Conservation (phyloP, 2,113 vertebrate species). For the Xenus cinereus region DNA sequence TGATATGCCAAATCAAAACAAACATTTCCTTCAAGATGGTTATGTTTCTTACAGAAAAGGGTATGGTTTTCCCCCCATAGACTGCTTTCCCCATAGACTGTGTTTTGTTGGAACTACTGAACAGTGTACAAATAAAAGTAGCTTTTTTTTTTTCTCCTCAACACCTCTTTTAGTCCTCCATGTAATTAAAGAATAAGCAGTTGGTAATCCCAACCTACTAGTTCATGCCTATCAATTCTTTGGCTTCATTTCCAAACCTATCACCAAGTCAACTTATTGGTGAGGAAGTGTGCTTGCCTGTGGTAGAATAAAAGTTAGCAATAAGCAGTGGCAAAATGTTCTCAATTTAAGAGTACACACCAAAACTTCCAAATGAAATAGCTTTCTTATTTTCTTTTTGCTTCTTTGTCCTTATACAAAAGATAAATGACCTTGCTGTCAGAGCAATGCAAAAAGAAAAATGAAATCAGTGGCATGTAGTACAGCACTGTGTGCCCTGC, state of each 20-base stretch:
- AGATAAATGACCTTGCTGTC: slow-evolving; percentile 32
- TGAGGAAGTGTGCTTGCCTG: neutral
- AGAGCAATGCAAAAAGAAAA: slow-evolving; percentile 28
- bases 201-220: neutral
- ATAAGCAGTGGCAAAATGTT: neutral
- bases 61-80: neutral
- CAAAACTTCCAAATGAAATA: neutral
- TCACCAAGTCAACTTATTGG: neutral
- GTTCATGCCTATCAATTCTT: neutral
- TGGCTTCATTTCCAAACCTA: neutral
- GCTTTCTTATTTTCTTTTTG: neutral
- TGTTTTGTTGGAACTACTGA: neutral
- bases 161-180: neutral
- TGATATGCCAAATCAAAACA: neutral
- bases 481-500: neutral
- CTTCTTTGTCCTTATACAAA: neutral
- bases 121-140: neutral
- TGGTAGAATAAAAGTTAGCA: neutral
- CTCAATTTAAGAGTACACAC: neutral
- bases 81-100: accelerated
- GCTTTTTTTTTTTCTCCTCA: accelerated
- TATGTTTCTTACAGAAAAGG: neutral
- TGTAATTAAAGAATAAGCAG: neutral
- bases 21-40: neutral
- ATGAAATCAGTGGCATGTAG: neutral